A percentile compares a stretch with the other conserved stretches of the same genome.
phyloP scores from a whole-genome alignment of 2,797 vertebrate genomes.

The Sternotherus odoratus region DNA sequence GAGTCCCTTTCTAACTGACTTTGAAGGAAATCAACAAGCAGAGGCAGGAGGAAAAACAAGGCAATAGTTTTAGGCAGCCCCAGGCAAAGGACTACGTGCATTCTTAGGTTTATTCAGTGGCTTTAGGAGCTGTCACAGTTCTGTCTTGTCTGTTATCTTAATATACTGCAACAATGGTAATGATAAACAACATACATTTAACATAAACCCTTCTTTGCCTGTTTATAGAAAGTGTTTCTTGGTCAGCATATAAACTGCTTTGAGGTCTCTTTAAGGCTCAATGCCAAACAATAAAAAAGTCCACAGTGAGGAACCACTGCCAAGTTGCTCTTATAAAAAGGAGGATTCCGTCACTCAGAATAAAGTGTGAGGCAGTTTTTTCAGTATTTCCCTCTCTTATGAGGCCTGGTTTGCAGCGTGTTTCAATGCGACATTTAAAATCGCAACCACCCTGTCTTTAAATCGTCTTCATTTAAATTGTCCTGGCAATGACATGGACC shows the following conservation, averaged over 20 bases:
- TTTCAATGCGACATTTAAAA: slow-evolving; percentile 36
- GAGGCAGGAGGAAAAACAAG: slow-evolving; percentile 50
- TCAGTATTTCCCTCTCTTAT: slow-evolving; percentile 39
- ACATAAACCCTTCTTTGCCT: slow-evolving; percentile 68
- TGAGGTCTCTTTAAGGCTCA: slow-evolving; percentile 54
- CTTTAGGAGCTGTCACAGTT: slow-evolving; percentile 62
- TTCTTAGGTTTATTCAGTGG: slow-evolving; percentile 36
- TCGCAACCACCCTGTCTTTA: slow-evolving; percentile 5
- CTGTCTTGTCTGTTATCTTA: slow-evolving; percentile 62
- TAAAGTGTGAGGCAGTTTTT: slow-evolving; percentile 17
- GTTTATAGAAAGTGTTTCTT: slow-evolving; percentile 70
- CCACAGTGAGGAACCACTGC: slow-evolving; percentile 37
- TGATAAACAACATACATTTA: slow-evolving; percentile 64
- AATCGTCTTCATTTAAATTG: background rate
- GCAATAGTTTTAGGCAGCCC: slow-evolving; percentile 38
- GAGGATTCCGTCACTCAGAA: background rate
- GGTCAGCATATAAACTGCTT: slow-evolving; percentile 59
- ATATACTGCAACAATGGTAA: slow-evolving; percentile 68
- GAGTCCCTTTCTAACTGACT: slow-evolving; percentile 73
- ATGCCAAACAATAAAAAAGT: slow-evolving; percentile 15
- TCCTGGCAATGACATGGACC: background rate
- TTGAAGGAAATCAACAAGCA: slow-evolving; percentile 77
- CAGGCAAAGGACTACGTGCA: slow-evolving; percentile 50
- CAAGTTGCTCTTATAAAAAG: slow-evolving; percentile 21
- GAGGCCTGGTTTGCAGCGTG: slow-evolving; percentile 8